A percentile compares a stretch with the other conserved stretches of the same genome.
phyloP scores from a whole-genome alignment of 64 coral and sea anemone species.

The Platygyra sinensis region DNA sequence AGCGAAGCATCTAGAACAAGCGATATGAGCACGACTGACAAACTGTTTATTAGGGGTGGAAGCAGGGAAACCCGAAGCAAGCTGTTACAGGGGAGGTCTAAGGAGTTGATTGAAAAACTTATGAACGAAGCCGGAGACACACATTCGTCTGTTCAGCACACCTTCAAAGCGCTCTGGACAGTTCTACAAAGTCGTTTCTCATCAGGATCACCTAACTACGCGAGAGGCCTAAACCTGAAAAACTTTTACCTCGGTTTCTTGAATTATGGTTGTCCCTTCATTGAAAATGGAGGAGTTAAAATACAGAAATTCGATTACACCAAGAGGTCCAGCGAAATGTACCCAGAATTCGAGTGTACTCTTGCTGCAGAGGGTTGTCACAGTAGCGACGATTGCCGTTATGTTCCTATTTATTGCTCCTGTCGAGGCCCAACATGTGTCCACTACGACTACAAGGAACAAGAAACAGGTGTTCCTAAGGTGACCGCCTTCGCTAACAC shows the following conservation, averaged over 20 bases:
- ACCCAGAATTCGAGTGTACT: constrained; percentile 41
- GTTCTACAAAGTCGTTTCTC: constrained; percentile 31
- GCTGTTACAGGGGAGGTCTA: background rate
- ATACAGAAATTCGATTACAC: constrained; percentile 48
- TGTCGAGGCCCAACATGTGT: constrained; percentile 33
- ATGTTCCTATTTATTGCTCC: background rate
- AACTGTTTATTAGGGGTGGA: constrained; percentile 50
- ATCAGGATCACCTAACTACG: background rate
- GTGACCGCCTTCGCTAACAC: constrained; percentile 2
- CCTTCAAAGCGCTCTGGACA: background rate
- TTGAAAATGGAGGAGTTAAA: background rate
- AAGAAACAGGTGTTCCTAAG: constrained; percentile 1
- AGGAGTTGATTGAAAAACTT: constrained; percentile 31
- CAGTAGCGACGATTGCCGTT: constrained; percentile 26
- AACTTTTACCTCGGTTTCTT: constrained; percentile 42
- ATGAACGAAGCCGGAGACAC: constrained; percentile 17
- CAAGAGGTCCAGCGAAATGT: background rate
- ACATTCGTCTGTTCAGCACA: background rate
- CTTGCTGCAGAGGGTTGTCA: constrained; percentile 42
- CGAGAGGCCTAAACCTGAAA: constrained; percentile 25
- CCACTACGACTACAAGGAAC: constrained; percentile 1
- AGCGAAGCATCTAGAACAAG: constrained; percentile 7
- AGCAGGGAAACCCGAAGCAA: constrained; percentile 12
- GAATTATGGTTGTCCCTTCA: constrained; percentile 32
- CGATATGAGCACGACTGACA: constrained; percentile 15